Base-by-base conservation (phyloP, 37 sponge, comb jelly and placozoan species). In the Haliclona indistincta region DNA sequence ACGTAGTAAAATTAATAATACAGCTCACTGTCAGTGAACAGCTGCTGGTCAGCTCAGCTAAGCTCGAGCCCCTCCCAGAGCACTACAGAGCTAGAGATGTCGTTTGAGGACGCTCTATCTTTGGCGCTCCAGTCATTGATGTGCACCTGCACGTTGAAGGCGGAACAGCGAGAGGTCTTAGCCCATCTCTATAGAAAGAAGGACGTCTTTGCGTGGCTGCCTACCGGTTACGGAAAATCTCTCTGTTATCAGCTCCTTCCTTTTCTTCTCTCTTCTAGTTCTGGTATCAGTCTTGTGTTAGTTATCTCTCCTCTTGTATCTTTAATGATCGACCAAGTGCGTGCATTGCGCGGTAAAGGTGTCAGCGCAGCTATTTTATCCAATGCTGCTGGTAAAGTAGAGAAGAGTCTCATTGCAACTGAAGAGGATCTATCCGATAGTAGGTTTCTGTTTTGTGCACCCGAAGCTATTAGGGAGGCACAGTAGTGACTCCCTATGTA, bases 281-380 rank as follows among this genome's bases (percentile, higher is more conserved):
- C 45, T 41, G 70, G 51, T 43, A 6, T n/a, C n/a, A n/a, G 70
- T 26, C 13, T 32, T 13, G 58, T 78, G 29, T 15, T 73, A 2
- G 56, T 81, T 13, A 35, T 81, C 15, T 73, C 73, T 6, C 82
- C 82, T 40, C 82, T 81, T 36, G 43, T 81, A 22, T 81, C 82
- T 26, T 55, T 81, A 54, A 81, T 81, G 82, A 42, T 75, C 2
- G 82, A 81, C 56, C 82, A 81, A 47, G 73, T 73, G 3, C 44
- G 61, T 3, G 38, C 49, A 8, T 39, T 80, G 34, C 36, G 49
- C 7, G 13, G 20, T 0, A 30, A 63, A 17, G 82, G 82, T 35
- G 65, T 81, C 35, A 3, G 30, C 17, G 62, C 82, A 33, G 63
- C 74, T 30, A 74, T 81, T 20, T 15, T 81, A 0, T 37, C 52